Base-by-base conservation (phyloP, 2,797 vertebrate species). In the Xyrichtys novacula region DNA sequence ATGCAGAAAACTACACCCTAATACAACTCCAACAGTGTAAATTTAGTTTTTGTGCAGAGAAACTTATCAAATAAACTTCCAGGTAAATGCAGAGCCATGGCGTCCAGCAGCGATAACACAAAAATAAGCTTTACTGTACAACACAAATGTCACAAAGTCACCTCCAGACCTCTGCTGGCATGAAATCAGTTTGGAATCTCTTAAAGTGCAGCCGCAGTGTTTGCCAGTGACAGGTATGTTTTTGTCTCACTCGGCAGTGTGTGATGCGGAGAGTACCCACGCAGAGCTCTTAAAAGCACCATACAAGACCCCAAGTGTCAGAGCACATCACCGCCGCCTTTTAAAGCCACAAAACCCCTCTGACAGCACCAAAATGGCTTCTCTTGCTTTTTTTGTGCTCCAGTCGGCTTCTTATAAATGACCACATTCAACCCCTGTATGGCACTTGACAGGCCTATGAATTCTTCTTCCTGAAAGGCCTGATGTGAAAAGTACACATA, bases 361-460 rank as follows among this genome's bases (percentile, higher is more conserved):
- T 92, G 91, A 93, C 92, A 93, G 92, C 89, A 84, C 78, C 86
- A 88, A 92, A 92, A 91, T 90, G 88, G 86, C 88, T 87, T 85
- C 86, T 83, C 73, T 56, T 69, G 74, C 69, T 55, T 80, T 77
- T 88, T 88, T 87, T 89, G 85, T 87, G 74, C 78, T 82, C 70
- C 80, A 69, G 58, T 82, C 87, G 50, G 65, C 76, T 78, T 85
- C 73, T 78, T 76, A 80, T 83, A 92, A 92, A 91, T 88, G 86
- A 87, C 83, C 88, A 81, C 81, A 72, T 83, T 89, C 88, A 86
- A 78, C 73, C 84, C 46, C 71, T 68, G 73, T 69, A 52, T 74
- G 66, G 75, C 73, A 60, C 72, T 78, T 89, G 88, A 89, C 81
- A 86, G 84, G 64, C 76, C 83, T 50, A 83, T 80, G 85, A 81